Evolutionary conservation across 2,113 vertebrate species (phyloP).

Genomic region (Odontophorus gujanensis): DNA sequence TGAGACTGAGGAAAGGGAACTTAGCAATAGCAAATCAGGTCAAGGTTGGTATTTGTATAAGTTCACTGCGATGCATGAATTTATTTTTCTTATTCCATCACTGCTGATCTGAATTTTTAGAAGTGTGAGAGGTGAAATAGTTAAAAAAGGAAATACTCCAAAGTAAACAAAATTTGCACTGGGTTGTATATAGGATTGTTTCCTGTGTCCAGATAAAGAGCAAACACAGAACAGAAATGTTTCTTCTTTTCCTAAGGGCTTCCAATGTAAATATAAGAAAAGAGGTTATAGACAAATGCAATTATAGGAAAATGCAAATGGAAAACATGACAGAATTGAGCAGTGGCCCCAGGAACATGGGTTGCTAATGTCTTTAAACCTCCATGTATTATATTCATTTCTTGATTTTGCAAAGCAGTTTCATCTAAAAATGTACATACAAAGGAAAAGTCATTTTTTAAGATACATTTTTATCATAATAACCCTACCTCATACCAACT

Average conservation of each 20-base stretch:
- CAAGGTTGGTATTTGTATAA: neutral
- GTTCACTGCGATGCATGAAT: neutral
- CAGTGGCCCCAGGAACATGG: neutral
- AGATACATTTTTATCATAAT: neutral
- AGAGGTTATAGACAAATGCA: neutral
- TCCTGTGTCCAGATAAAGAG: neutral
- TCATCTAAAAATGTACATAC: neutral
- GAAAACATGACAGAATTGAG: neutral
- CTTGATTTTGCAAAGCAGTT: neutral
- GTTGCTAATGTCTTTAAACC: neutral
- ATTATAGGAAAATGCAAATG: neutral
- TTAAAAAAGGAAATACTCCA: neutral
- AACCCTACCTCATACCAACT: neutral
- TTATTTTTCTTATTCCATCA: neutral
- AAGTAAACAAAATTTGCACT: neutral
- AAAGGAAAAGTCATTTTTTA: neutral
- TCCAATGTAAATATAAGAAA: neutral
- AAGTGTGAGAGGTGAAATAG: neutral
- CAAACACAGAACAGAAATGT: neutral
- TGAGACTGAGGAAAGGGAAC: neutral
- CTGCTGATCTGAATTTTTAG: neutral
- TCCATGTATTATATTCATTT: neutral
- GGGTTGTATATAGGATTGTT: neutral
- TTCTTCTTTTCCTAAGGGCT: neutral
- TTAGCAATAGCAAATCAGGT: neutral